phyloP scores from a whole-genome alignment of 1,140 invertebrate genomes.

The Drosophila tsacasi region DNA sequence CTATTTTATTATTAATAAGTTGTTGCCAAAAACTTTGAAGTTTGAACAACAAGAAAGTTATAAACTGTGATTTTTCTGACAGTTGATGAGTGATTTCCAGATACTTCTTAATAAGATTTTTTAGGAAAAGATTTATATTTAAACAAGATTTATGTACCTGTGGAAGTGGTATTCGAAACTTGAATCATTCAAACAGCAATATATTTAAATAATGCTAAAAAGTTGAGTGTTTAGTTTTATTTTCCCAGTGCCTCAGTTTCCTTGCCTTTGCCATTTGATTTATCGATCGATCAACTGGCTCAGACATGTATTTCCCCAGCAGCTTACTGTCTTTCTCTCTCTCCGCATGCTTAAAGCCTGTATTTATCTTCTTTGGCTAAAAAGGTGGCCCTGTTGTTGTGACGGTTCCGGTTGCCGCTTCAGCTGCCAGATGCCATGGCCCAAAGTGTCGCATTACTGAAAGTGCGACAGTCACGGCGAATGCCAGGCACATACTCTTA shows the following conservation, averaged over 20 bases:
- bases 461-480: conserved; percentile 50
- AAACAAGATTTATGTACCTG: too few relatives aligned
- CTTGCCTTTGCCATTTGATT: conserved; percentile 5
- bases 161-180: too few relatives aligned
- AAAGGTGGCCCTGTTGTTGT: conserved; percentile 29
- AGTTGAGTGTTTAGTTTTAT: not conserved
- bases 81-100: not conserved
- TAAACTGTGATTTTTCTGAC: not conserved
- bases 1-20: not conserved
- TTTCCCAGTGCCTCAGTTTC: not conserved
- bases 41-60: not conserved
- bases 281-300: conserved; percentile 25
- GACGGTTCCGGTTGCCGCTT: conserved; percentile 15
- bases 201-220: too few relatives aligned
- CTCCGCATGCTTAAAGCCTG: conserved; percentile 17
- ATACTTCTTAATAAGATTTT: too few relatives aligned
- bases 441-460: conserved; percentile 80
- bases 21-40: not conserved
- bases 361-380: conserved; percentile 44
- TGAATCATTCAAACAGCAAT: too few relatives aligned
- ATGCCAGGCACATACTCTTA: conserved; percentile 7
- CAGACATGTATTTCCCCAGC: conserved; percentile 15
- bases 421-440: conserved; percentile 52
- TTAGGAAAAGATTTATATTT: too few relatives aligned
- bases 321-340: conserved; percentile 3